These are phyloP conservation scores for Antheraea pernyi DNA, from an alignment of 1,140 invertebrate genomes.

Conservation along the genomic window DNA sequence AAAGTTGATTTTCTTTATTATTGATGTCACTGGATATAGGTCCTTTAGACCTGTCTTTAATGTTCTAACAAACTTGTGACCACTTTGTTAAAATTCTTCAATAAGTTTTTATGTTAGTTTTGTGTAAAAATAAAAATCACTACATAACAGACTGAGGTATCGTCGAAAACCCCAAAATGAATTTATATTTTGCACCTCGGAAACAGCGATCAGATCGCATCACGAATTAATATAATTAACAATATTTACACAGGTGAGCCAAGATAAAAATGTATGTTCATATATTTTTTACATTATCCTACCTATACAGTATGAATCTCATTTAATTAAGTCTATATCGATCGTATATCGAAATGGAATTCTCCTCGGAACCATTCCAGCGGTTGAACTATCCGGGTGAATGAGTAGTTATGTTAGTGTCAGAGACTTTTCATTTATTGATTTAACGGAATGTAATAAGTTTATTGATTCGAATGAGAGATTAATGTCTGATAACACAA, in stretches of 20 bases:
- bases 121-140: no score
- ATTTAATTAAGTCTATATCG: conserved; percentile 33
- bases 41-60: no score
- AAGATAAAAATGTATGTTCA: conserved; percentile 40
- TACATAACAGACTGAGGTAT: no score
- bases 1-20: no score
- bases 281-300: conserved; percentile 37
- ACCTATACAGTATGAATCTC: conserved; percentile 58
- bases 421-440: neutral
- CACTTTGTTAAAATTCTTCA: no score
- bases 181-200: conserved; percentile 9
- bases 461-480: no score
- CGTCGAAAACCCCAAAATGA: neutral
- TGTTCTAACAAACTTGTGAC: no score
- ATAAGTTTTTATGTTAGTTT: no score
- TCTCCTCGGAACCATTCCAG: conserved; percentile 6
- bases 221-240: conserved; percentile 30
- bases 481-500: no score
- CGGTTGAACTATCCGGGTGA: neutral
- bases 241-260: conserved; percentile 72
- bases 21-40: no score
- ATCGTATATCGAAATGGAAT: conserved; percentile 21
- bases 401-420: neutral
- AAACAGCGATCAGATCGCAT: conserved; percentile 62
- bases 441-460: no score